These are phyloP conservation scores for Acrossocheilus fasciatus DNA, from an alignment of 2,797 vertebrate genomes.

Conservation along the genomic window DNA sequence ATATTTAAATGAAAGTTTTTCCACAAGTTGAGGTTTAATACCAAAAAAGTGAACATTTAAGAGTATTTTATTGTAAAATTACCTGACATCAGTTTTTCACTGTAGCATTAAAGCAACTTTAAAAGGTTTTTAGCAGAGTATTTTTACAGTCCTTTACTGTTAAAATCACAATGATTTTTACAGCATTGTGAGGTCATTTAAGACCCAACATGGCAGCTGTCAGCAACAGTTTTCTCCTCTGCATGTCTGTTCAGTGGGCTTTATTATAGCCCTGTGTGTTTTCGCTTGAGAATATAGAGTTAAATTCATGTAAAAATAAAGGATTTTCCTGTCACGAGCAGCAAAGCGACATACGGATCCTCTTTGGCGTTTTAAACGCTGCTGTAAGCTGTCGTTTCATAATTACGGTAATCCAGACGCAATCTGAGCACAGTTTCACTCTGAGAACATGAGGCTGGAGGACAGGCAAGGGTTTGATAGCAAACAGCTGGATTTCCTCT, in stretches of 20 bases:
- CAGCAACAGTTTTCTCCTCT: neutral
- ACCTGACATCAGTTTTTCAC: neutral
- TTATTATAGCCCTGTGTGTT: neutral
- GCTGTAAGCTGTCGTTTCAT: neutral
- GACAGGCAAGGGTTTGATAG: neutral
- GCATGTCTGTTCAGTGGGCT: neutral
- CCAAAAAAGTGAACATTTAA: neutral
- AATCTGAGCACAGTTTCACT: neutral
- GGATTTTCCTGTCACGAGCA: neutral
- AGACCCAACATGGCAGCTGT: neutral
- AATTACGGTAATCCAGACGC: neutral
- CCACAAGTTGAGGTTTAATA: neutral
- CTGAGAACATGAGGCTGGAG: neutral
- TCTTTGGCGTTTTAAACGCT: neutral
- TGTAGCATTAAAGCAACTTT: neutral
- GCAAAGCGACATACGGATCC: neutral
- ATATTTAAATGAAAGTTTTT: no score
- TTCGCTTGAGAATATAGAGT: neutral
- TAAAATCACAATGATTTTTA: neutral
- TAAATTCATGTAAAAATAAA: neutral
- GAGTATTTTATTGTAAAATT: neutral
- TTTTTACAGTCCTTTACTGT: neutral
- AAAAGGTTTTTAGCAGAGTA: neutral
- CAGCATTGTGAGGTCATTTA: neutral
- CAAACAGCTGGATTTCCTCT: slow-evolving; percentile 79